A percentile compares a stretch with the other conserved stretches of the same genome.
Conservation (phyloP, 1,140 invertebrate genomes). For the Pseudoatta argentina region DNA sequence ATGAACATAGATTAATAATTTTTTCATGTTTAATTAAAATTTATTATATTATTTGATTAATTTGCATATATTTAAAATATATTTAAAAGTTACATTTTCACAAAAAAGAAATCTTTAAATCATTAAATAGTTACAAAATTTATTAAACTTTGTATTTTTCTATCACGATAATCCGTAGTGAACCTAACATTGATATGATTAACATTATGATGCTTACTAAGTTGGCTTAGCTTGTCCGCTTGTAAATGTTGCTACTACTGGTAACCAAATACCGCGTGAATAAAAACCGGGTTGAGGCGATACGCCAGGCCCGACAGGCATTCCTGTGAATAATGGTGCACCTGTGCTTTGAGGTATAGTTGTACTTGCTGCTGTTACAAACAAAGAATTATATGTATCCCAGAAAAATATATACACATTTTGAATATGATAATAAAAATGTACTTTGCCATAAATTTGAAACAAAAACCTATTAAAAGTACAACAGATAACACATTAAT, state of each 20-base stretch:
- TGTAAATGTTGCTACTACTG: slow-evolving; percentile 94
- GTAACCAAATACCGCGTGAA: slow-evolving; percentile 96
- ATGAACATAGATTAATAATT: no score
- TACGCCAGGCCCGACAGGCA: slow-evolving; percentile 92
- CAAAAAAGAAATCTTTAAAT: no score
- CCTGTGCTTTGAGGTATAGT: slow-evolving; percentile 89
- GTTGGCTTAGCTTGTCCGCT: slow-evolving; percentile 94
- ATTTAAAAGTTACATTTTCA: no score
- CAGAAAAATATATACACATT: neutral
- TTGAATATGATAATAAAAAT: slow-evolving; percentile 12
- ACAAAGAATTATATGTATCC: slow-evolving; percentile 12
- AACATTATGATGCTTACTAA: slow-evolving; percentile 90
- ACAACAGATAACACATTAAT: neutral
- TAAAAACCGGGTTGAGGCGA: slow-evolving; percentile 97
- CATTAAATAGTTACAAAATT: no score
- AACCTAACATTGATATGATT: no score
- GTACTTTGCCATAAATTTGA: slow-evolving; percentile 6
- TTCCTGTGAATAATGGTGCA: slow-evolving; percentile 89
- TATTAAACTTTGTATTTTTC: no score
- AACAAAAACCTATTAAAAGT: slow-evolving; percentile 4
- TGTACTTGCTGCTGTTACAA: slow-evolving; percentile 69
- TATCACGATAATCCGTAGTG: no score
- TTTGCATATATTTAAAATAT: no score
- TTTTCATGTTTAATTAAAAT: no score
- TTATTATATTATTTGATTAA: no score